These are phyloP conservation scores for Clupea harengus DNA, from an alignment of 2,113 vertebrate genomes.

Conservation along the genomic window DNA sequence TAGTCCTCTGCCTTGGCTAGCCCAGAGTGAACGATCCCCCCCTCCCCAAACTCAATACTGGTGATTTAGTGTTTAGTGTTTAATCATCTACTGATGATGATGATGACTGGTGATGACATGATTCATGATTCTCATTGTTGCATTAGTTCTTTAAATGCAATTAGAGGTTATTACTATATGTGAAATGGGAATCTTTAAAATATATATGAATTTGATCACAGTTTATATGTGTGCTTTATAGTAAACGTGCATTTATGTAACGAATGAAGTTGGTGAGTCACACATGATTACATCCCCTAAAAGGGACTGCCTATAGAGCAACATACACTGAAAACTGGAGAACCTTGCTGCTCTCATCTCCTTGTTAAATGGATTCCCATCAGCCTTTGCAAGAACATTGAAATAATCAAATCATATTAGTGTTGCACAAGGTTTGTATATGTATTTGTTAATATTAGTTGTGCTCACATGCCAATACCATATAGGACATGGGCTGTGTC, in stretches of 20 bases:
- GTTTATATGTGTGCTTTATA: not conserved
- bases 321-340: no score
- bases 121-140: not conserved
- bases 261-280: not conserved
- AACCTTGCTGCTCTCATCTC: no score
- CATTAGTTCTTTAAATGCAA: not conserved
- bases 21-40: conserved; percentile 26
- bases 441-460: no score
- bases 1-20: not conserved
- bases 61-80: conserved; percentile 42
- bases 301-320: no score
- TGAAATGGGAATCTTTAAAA: not conserved
- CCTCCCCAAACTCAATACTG: conserved; percentile 41
- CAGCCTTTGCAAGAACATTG: no score
- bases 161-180: not conserved
- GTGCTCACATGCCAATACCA: no score
- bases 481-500: no score
- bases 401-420: no score
- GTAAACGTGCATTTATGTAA: not conserved
- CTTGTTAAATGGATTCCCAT: no score
- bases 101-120: not conserved
- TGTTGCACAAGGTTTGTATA: no score
- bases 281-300: no score
- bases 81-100: no score
- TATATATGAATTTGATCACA: not conserved